Conservation (phyloP, 1,140 invertebrate species). For the Calephelis virginiensis region DNA sequence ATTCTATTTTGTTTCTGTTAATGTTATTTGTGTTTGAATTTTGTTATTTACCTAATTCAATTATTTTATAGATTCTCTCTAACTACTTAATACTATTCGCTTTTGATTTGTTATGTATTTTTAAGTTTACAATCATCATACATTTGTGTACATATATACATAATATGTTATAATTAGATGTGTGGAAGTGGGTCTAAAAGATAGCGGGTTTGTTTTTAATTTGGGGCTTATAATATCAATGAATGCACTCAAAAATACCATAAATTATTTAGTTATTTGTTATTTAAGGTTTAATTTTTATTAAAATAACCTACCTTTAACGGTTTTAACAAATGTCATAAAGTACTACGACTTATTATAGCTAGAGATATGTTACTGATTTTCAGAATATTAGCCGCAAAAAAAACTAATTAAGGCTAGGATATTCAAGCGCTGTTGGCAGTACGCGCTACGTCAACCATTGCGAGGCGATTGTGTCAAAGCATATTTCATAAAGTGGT, state of each 20-base stretch:
- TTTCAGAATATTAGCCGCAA: too few relatives aligned
- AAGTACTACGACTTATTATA: too few relatives aligned
- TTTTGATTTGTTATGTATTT: constrained; percentile 74
- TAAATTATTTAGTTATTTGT: too few relatives aligned
- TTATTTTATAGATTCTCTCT: constrained; percentile 52
- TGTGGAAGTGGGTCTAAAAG: constrained; percentile 13
- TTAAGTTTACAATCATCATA: constrained; percentile 65
- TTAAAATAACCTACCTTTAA: too few relatives aligned
- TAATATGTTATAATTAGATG: constrained; percentile 9
- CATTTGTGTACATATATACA: constrained; percentile 24
- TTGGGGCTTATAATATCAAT: background rate
- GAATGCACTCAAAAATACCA: background rate
- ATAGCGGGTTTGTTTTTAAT: constrained; percentile 2
- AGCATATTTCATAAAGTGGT: too few relatives aligned
- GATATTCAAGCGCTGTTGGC: too few relatives aligned
- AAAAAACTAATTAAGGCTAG: too few relatives aligned
- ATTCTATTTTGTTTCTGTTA: constrained; percentile 58
- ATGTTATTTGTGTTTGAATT: constrained; percentile 63
- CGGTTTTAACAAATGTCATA: too few relatives aligned
- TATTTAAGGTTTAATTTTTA: too few relatives aligned
- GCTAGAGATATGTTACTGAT: too few relatives aligned
- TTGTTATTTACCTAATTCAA: constrained; percentile 53
- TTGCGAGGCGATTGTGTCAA: too few relatives aligned
- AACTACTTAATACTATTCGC: constrained; percentile 52
- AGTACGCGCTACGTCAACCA: too few relatives aligned